Percentiles rank a stretch among this genome's conserved stretches.
Conservation (phyloP, 2,888 invertebrate species). For the Cosmorhoe ocellata region DNA sequence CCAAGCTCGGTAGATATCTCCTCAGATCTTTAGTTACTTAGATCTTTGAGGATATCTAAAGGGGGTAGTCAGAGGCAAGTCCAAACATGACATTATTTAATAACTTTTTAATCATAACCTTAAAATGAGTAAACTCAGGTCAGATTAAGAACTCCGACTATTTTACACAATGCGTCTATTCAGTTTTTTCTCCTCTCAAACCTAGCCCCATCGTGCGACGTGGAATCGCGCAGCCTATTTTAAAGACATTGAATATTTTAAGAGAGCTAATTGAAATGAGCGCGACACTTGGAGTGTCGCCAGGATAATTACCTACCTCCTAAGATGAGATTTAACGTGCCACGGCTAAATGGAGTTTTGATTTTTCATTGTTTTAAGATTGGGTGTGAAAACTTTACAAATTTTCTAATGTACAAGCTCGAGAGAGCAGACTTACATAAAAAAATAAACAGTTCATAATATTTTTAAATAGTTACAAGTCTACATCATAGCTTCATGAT, state of each 20-base stretch:
- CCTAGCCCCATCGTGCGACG: constrained; percentile 37
- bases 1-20: too few relatives aligned
- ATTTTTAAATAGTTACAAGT: too few relatives aligned
- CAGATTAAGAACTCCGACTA: background rate
- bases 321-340: constrained; percentile 79
- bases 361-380: constrained; percentile 29
- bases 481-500: too few relatives aligned
- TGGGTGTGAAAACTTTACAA: constrained; percentile 12
- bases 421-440: too few relatives aligned
- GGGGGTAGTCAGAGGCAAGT: too few relatives aligned
- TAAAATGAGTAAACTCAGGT: too few relatives aligned
- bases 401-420: background rate
- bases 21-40: too few relatives aligned
- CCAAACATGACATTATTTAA: too few relatives aligned
- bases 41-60: too few relatives aligned
- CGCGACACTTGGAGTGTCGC: constrained; percentile 81
- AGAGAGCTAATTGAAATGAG: constrained; percentile 82
- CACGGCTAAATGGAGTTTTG: constrained; percentile 62
- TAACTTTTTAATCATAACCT: too few relatives aligned
- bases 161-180: background rate
- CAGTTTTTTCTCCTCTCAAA: background rate
- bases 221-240: constrained; percentile 77
- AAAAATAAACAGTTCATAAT: too few relatives aligned
- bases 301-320: constrained; percentile 81
- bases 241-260: constrained; percentile 83